phyloP scores from a whole-genome alignment of 53 echinoderm and acorn worm species.

The Crossaster papposus region DNA sequence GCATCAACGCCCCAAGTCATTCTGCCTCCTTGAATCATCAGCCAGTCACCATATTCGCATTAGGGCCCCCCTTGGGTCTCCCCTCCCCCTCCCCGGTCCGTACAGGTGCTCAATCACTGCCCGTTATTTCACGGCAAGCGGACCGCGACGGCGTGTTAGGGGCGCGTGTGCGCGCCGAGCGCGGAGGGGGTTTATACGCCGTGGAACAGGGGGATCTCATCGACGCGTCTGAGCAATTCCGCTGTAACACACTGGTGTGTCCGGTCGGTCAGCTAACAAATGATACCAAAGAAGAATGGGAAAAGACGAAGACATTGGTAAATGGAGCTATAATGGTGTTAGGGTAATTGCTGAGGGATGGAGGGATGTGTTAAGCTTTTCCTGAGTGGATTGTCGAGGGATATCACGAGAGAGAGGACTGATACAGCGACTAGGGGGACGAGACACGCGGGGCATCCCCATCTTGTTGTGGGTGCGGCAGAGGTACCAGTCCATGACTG shows the following conservation, averaged over 20 bases:
- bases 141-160: slow-evolving; percentile 21
- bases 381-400: neutral
- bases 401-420: neutral
- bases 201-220: neutral
- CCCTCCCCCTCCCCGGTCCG: neutral
- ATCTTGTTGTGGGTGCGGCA: neutral
- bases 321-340: slow-evolving; percentile 6
- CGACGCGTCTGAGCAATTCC: neutral
- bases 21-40: slow-evolving; percentile 3
- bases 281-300: neutral
- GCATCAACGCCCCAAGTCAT: slow-evolving; percentile 13
- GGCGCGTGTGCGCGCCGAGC: neutral
- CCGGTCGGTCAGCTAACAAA: slow-evolving; percentile 23
- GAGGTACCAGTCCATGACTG: slow-evolving; percentile 21
- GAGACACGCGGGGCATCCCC: neutral
- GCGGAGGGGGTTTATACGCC: neutral
- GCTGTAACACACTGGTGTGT: slow-evolving; percentile 5
- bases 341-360: slow-evolving; percentile 29
- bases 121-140: slow-evolving; percentile 41
- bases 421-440: neutral
- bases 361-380: slow-evolving; percentile 13
- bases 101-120: slow-evolving; percentile 18
- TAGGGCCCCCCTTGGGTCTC: neutral
- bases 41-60: slow-evolving; percentile 16
- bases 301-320: neutral